These are phyloP conservation scores for Trachelus tabidus DNA, from an alignment of 2,888 invertebrate species.

Conservation along the genomic window DNA sequence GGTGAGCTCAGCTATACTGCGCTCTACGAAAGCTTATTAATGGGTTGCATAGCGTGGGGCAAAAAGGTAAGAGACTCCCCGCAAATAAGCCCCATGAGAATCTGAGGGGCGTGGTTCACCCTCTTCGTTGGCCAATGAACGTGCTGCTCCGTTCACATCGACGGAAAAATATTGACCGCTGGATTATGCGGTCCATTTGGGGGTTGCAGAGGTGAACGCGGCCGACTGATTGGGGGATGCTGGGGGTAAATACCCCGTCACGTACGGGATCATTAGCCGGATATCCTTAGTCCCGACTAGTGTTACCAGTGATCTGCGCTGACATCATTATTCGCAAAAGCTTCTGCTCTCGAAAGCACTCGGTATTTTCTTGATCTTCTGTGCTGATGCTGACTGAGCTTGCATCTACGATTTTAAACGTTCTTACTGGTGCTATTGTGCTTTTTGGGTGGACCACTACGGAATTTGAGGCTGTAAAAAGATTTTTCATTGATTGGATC, in stretches of 20 bases:
- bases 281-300: conserved; percentile 48
- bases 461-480: no score
- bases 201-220: conserved; percentile 59
- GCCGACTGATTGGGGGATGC: conserved; percentile 40
- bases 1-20: conserved; percentile 8
- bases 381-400: background rate
- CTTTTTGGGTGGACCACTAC: background rate
- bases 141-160: conserved; percentile 9
- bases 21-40: conserved; percentile 35
- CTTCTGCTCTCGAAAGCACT: background rate
- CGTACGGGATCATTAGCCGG: conserved; percentile 61
- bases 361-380: background rate
- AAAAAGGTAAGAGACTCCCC: conserved; percentile 60
- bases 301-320: conserved; percentile 32
- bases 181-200: conserved; percentile 64
- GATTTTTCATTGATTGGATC: no score
- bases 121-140: conserved; percentile 17
- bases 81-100: conserved; percentile 52
- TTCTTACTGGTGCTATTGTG: background rate
- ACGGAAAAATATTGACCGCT: conserved; percentile 65
- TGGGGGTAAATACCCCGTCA: conserved; percentile 56
- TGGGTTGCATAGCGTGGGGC: conserved; percentile 36
- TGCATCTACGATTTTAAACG: background rate
- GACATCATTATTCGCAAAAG: conserved; percentile 17
- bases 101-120: conserved; percentile 45